Conservation (phyloP, 2,888 invertebrate species). For the Patella depressa region DNA sequence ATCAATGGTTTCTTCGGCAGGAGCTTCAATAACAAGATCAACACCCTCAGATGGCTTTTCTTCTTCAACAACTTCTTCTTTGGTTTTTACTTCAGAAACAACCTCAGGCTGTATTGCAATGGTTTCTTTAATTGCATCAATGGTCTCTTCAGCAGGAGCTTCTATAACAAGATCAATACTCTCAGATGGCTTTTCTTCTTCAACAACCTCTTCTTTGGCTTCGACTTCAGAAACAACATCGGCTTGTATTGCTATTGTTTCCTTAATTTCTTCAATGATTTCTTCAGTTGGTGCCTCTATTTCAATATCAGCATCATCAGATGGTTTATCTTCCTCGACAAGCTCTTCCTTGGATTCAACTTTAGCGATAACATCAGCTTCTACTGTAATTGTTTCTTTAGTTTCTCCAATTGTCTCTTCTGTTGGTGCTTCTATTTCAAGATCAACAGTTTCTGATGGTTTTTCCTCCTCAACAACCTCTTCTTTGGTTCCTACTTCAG, state of each 20-base stretch:
- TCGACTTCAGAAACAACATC: constrained; percentile 35
- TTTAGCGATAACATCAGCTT: constrained; percentile 41
- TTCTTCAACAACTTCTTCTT: constrained; percentile 35
- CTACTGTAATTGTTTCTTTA: constrained; percentile 31
- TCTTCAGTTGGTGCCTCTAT: constrained; percentile 36
- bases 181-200: constrained; percentile 23
- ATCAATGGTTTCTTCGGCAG: constrained; percentile 34
- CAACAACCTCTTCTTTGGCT: constrained; percentile 29
- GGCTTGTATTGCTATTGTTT: constrained; percentile 28
- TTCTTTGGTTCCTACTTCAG: constrained; percentile 34
- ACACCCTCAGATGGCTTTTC: constrained; percentile 35
- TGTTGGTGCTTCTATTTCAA: constrained; percentile 37
- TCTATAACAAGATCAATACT: constrained; percentile 27
- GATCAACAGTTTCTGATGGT: constrained; percentile 31
- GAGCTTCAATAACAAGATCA: constrained; percentile 6
- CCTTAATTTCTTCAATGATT: constrained; percentile 32
- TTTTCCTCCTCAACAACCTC: constrained; percentile 39
- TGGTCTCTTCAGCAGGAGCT: constrained; percentile 29
- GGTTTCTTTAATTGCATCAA: constrained; percentile 33
- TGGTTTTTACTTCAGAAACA: constrained; percentile 30
- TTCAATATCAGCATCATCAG: constrained; percentile 33
- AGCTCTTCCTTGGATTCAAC: constrained; percentile 33
- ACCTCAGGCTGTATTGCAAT: constrained; percentile 29
- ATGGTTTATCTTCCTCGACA: constrained; percentile 12
- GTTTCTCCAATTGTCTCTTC: constrained; percentile 34